Base-by-base conservation (phyloP, 2,888 invertebrate genomes). In the Chaetogeoica ovagalla region DNA sequence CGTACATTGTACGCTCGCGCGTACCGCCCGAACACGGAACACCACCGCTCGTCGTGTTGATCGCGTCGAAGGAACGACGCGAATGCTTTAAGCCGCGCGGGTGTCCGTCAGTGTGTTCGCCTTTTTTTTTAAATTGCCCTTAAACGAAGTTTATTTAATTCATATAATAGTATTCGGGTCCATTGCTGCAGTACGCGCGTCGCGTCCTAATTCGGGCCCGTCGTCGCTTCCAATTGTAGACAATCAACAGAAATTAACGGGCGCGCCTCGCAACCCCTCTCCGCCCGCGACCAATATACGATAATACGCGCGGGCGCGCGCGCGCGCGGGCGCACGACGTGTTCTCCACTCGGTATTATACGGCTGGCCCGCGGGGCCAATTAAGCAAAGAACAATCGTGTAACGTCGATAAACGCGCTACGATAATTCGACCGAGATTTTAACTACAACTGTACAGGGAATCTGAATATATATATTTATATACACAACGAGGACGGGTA, bases 211-310 rank as follows among this genome's bases (percentile, higher is more conserved):
- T 79, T 79, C 79, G 71, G 66, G 66, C 65, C 71, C 79, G 65
- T 71, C 71, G 37, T 77, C 77, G 77, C 76, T 60, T 59, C 55
- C 77, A 79, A 79, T 79, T 79, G 79, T 79, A 79, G 71, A 79
- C 79, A 79, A 79, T 79, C 79, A 79, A 79, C 79, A 65, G 79
- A 79, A 79, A 79, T 79, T 79, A 79, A 79, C 79, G 6, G 43
- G 43, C 39, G 63, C 52, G 62, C 15, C 65, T 66, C 74, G 0
- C 74, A 75, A 66, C 75, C 71, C 70, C 79, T 30, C 79, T 79
- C 79, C 77, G 37, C 30, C 52, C 52, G 52, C 48, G n/a, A 7
- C 48, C 30, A 43, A 9, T 9, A 43, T 43, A 43, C 43, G 43
- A 30, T 30, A 30, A 30, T 30, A 30, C 30, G 30, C 30, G 30